Conservation (phyloP, 2,113 vertebrate species). For the Felis catus region F.catus_Fca126_mat1.0 CM031418.1:73186501-73187000, state of each 20-base stretch:
- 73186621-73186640: no score
- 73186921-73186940: constrained; percentile 37
- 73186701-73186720: no score
- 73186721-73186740: no score
- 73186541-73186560: constrained; percentile 31
- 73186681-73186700: no score
- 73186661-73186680: no score
- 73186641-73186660: no score
- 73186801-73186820: neutral
- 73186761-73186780: no score
- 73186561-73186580: neutral
- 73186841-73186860: constrained; percentile 12
- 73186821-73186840: neutral
- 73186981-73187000: neutral
- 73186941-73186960: neutral
- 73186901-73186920: neutral
- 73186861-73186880: constrained; percentile 2
- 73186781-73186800: no score
- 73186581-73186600: no score
- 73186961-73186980: neutral
- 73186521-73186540: constrained; percentile 16
- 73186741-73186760: no score
- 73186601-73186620: no score
- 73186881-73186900: neutral
- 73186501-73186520: neutral